Evolutionary conservation across 2,113 vertebrate species (phyloP), one percentile per base, ranked within the genome.

Genomic region (Pseudorhombus dupliciocellatus): DNA sequence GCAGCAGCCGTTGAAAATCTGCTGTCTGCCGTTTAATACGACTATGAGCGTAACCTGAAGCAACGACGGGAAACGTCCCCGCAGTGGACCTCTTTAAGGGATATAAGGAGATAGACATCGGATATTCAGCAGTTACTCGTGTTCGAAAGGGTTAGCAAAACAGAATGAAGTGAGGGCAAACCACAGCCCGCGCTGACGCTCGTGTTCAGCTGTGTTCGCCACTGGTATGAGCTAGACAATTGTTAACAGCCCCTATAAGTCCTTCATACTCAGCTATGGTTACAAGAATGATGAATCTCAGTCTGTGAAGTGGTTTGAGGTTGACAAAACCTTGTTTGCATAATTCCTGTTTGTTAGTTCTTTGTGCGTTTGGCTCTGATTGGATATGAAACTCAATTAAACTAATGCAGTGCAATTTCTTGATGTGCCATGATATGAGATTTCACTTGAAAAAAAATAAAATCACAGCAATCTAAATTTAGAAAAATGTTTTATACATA

Each of bases 91-190:
- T 67, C 78, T 78, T 81, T 84, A 79, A 64, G 44, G 57, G 28
- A 66, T 66, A 58, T 75, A 65, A 72, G 65, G 64, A 82, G 73
- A 81, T 34, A 72, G 79, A 79, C 70, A 81, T 68, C 60, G 21
- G 75, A 89, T 89, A 79, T 70, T 70, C 76, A 50, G 65, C 66
- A 70, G 66, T 81, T 79, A 77, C 80, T 89, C 85, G 8, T 73
- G 77, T 87, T 81, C 77, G 76, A 75, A 82, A 77, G 82, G 83
- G 80, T 83, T 81, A 77, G 85, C 85, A 87, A 81, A 85, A 83
- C 87, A 84, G 76, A 79, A 69, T 59, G 72, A 85, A 67, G 28
- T 14, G 7, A 70, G 77, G 73, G 64, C 56, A 74, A 80, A 72
- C 79, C 62, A 15, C 65, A 60, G 72, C 26, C 26, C 46, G 61